Evolutionary conservation across 2,113 vertebrate genomes (phyloP), one percentile per base, ranked within the genome.

Genomic region (Morphnarchus princeps): DNA sequence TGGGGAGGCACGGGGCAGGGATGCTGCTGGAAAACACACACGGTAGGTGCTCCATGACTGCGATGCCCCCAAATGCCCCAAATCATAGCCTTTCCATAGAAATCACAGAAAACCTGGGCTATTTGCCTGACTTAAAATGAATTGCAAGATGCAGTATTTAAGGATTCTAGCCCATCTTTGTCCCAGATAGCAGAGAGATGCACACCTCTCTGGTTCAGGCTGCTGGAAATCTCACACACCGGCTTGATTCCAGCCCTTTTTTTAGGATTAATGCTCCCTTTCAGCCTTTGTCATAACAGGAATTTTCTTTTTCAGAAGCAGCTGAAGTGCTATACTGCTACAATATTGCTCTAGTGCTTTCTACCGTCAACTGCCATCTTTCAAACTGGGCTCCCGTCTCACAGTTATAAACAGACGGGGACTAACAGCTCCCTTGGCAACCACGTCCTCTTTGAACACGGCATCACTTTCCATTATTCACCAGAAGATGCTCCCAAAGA

Each of bases 351-450:
- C 80, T 61, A 43, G 80, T 42, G n/a, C 79, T 93, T 94, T 90
- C 88, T 90, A 81, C 50, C 9, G 0, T 80, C 90, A 82, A 70
- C 54, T 90, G 92, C 85, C 76, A 67, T 81, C 92, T 81, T 40
- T 89, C 92, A 78, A 73, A 71, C 76, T 1, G 0, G 69, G 91
- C 59, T 94, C 83, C 83, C 0, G 1, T 74, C 95, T 97, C 14
- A 0, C 24, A 6, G 82, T 43, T 90, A 71, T 65, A 71, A 89
- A 90, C 96, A 96, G 87, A 74, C 32, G 2, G 82, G 78, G 49
- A 50, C 88, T 36, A 83, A 59, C 74, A 92, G 88, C 94, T 96
- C 96, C 96, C 97, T 93, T 96, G 90, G 96, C 97, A 96, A 95
- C 93, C 40, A 63, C 15, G 1, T 77, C 88, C 90, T 81, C 94